Evolutionary conservation across 2,888 invertebrate species (phyloP), one percentile per base, ranked within the genome.

Genomic region (Glyphotaelius pellucidus): DNA sequence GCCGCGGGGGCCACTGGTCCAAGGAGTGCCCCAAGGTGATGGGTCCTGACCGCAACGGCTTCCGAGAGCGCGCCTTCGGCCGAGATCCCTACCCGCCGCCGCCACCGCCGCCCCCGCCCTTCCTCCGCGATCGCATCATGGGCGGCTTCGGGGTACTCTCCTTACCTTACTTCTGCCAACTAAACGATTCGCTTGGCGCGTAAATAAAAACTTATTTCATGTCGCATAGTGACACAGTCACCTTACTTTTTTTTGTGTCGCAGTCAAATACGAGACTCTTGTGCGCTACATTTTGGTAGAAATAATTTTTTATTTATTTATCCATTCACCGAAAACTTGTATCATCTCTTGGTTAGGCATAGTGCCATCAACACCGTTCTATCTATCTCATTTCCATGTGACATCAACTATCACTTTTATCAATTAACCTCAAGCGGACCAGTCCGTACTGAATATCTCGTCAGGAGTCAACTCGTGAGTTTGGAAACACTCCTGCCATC

Each of bases 1-100:
- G 99, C 94, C 97, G 98, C 95, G 98, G 98, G 95, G 99, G 99
- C 94, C 99, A 99, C 96, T 99, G 99, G 99, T 99, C 98, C 94
- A 99, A 98, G 97, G 99, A 99, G 96, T 99, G 99, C 96, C 98
- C 98, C 94, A 98, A 97, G 95, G 97, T 98, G 94, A 96, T 97
- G 96, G 98, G 97, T 95, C 98, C 98, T 93, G 98, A 98, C 95
- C 97, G 98, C 95, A 97, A 97, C 95, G 97, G 97, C 95, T 98
- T 97, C 96, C 97, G 98, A 96, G 98, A 98, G 96, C 97, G 98
- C 95, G 98, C 98, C 97, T 98, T 97, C 96, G 98, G 98, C 95
- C 98, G 98, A 95, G 98, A 98, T 96, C 98, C 98, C 94, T 98
- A 98, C 96, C 98, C 98, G 94, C 98, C 98, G 95, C 98, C 98